Evolutionary conservation across 2,888 invertebrate genomes (phyloP), one percentile per base, ranked within the genome.

Genomic region (Prosopocoilus inquinatus): DNA sequence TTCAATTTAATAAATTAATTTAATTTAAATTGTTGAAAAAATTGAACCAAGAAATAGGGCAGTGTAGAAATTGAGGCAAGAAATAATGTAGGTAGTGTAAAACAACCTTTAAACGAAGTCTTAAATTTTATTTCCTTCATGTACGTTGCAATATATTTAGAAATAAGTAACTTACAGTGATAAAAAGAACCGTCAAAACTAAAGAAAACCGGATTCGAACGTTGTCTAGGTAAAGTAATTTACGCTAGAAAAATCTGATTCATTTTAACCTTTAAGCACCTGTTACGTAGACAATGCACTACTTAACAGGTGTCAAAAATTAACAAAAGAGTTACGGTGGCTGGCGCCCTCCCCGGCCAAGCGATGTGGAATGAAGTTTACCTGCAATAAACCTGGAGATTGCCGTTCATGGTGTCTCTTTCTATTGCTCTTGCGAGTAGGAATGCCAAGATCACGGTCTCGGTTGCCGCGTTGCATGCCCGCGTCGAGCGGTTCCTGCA

Each of bases 391-490:
- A 62, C 60, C 61, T 60, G 61, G 58, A 63, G 65, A 61, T 61
- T 61, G 20, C 20, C 20, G 60, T 61, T 61, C 58, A 63, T 63
- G 62, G 58, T 62, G 51, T 63, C 53, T 49, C 53, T 51, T 56
- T 52, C 56, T 56, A 43, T 56, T 59, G 60, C 54, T 61, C 57
- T 61, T 60, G 63, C 55, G 60, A 60, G 60, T 63, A 61, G 68
- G 71, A 72, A 73, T 72, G 73, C 72, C 73, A 74, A 74, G 73
- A 74, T 74, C 74, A 73, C 69, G 73, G 74, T 69, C 70, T 64
- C 57, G 47, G 51, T 35, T 45, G 65, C 71, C 58, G 50, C 61
- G 71, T 71, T 72, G 71, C 68, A 70, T 52, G 54, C 47, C 61
- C 44, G 50, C 52, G 46, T 47, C 46, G 54, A 64, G 64, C 64